phyloP scores from a whole-genome alignment of 2,888 invertebrate genomes.

The Elmis aenea region DNA sequence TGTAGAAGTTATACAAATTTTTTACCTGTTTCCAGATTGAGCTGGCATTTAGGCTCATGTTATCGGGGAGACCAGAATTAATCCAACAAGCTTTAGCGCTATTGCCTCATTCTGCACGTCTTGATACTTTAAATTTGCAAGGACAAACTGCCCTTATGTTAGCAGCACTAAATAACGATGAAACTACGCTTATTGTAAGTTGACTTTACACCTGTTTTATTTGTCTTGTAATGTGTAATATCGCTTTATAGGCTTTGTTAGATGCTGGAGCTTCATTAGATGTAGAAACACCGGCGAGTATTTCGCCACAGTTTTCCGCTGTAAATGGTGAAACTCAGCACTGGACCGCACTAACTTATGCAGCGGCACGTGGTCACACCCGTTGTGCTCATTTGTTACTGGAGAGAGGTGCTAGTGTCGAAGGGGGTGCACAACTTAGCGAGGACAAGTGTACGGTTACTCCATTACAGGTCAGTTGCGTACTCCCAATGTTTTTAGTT shows the following conservation, averaged over 20 bases:
- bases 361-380: constrained; percentile 58
- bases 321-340: constrained; percentile 65
- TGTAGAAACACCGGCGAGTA: constrained; percentile 66
- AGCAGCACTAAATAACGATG: constrained; percentile 75
- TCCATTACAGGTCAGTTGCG: constrained; percentile 72
- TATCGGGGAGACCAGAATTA: constrained; percentile 74
- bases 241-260: constrained; percentile 35
- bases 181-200: constrained; percentile 61
- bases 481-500: background rate
- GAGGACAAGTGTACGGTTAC: constrained; percentile 85
- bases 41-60: constrained; percentile 75
- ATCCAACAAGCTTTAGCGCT: constrained; percentile 72
- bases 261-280: constrained; percentile 82
- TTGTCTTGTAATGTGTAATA: too few species aligned
- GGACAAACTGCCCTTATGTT: constrained; percentile 83
- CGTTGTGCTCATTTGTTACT: constrained; percentile 59
- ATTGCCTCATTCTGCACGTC: constrained; percentile 62
- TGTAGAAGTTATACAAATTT: background rate
- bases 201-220: constrained; percentile 3
- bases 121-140: constrained; percentile 73
- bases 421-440: constrained; percentile 76
- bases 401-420: constrained; percentile 76
- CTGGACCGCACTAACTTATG: constrained; percentile 88
- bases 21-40: constrained; percentile 48
- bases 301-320: constrained; percentile 47